These are phyloP conservation scores for Syndactyla subalaris DNA, from an alignment of 2,797 vertebrate genomes.

Conservation along the genomic window DNA sequence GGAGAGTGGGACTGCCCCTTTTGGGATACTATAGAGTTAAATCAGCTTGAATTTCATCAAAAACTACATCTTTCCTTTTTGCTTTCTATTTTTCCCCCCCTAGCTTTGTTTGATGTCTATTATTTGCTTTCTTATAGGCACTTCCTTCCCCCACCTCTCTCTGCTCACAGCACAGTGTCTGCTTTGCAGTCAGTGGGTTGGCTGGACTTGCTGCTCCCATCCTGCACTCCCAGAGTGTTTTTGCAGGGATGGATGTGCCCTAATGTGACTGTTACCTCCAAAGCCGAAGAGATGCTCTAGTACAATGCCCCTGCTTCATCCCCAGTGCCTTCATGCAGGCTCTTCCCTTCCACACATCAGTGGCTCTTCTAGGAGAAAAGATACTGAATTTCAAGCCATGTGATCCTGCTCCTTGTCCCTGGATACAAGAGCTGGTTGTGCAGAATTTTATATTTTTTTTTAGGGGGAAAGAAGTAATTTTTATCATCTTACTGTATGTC, in stretches of 20 bases:
- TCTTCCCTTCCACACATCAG: background rate
- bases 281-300: background rate
- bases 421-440: background rate
- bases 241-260: background rate
- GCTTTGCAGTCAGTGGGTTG: background rate
- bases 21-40: background rate
- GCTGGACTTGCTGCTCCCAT: background rate
- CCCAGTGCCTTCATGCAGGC: background rate
- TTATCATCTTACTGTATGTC: background rate
- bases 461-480: background rate
- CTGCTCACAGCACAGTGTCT: background rate
- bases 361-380: background rate
- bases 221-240: background rate
- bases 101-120: background rate
- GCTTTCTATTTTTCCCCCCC: accelerated
- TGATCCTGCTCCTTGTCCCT: background rate
- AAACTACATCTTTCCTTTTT: background rate
- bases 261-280: background rate
- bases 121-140: background rate
- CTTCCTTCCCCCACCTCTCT: background rate
- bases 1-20: background rate
- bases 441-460: background rate
- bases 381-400: background rate
- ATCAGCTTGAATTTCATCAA: background rate
- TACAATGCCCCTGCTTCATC: background rate